Evolutionary conservation across 1,140 invertebrate genomes (phyloP).

Genomic region (Drosophila lacertosa): DNA sequence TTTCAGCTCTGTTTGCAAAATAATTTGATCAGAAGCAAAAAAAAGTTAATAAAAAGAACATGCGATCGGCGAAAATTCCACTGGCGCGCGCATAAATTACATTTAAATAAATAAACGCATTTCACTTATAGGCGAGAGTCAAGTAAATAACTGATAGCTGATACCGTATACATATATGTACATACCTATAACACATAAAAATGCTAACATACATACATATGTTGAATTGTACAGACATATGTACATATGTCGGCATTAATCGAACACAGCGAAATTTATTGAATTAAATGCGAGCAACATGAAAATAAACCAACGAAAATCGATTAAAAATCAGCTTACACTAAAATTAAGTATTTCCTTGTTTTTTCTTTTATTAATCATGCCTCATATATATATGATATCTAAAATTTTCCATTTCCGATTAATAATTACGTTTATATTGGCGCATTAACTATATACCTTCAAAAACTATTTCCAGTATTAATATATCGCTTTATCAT

Average conservation of each 20-base stretch:
- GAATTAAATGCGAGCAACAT: constrained; percentile 40
- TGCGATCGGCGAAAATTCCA: constrained; percentile 39
- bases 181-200: constrained; percentile 20
- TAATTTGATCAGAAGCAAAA: constrained; percentile 23
- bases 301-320: constrained; percentile 19
- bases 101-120: constrained; percentile 65
- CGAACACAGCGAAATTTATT: constrained; percentile 42
- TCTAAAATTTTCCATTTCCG: no score
- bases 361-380: background rate
- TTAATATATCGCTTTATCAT: no score
- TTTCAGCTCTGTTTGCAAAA: constrained; percentile 30
- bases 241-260: constrained; percentile 24
- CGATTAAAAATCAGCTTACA: constrained; percentile 14
- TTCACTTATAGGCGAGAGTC: constrained; percentile 42
- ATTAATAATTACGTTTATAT: no score
- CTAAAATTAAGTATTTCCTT: background rate
- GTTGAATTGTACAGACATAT: constrained; percentile 9
- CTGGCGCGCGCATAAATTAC: constrained; percentile 51
- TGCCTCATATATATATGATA: background rate
- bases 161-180: constrained; percentile 30
- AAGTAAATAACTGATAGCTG: constrained; percentile 40
- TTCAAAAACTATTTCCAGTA: no score
- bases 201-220: constrained; percentile 1
- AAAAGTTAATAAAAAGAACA: constrained; percentile 14
- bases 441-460: no score